These are phyloP conservation scores for Trichogramma pretiosum DNA, from an alignment of 1,140 invertebrate genomes.

Conservation along the genomic window DNA sequence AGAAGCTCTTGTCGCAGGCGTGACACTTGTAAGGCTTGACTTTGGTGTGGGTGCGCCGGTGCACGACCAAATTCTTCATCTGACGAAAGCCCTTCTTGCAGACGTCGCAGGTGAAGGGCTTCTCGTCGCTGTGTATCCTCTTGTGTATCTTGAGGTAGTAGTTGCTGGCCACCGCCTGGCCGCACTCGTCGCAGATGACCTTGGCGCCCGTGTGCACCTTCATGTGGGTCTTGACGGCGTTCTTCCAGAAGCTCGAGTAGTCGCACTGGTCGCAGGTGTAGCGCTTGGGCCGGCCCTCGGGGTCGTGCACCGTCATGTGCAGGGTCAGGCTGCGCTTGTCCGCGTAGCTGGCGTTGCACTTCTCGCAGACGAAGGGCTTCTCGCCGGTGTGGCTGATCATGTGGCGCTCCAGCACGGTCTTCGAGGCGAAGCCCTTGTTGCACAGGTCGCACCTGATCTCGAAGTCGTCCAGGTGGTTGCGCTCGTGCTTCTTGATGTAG, in stretches of 20 bases:
- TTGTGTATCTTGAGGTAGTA: constrained; percentile 45
- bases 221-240: constrained; percentile 74
- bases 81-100: constrained; percentile 61
- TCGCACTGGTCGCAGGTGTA: constrained; percentile 33
- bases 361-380: constrained; percentile 66
- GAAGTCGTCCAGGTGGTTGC: constrained; percentile 35
- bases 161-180: constrained; percentile 53
- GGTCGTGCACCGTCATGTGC: constrained; percentile 30
- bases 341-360: constrained; percentile 51
- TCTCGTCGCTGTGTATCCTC: constrained; percentile 59
- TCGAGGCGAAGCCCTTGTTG: constrained; percentile 35
- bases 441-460: constrained; percentile 30
- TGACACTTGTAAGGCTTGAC: constrained; percentile 14
- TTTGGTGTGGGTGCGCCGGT: constrained; percentile 14
- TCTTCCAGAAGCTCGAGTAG: constrained; percentile 38
- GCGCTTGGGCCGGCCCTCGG: constrained; percentile 37
- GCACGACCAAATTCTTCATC: constrained; percentile 16
- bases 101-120: constrained; percentile 63
- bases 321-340: constrained; percentile 30
- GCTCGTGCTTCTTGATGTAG: constrained; percentile 23
- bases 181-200: constrained; percentile 49
- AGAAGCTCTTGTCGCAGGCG: constrained; percentile 10
- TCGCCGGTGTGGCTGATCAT: constrained; percentile 51
- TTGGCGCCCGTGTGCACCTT: constrained; percentile 50
- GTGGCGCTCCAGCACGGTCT: constrained; percentile 33